These are phyloP conservation scores for Mus pahari DNA, from an alignment of 2,113 vertebrate genomes.

Conservation along the genomic window DNA sequence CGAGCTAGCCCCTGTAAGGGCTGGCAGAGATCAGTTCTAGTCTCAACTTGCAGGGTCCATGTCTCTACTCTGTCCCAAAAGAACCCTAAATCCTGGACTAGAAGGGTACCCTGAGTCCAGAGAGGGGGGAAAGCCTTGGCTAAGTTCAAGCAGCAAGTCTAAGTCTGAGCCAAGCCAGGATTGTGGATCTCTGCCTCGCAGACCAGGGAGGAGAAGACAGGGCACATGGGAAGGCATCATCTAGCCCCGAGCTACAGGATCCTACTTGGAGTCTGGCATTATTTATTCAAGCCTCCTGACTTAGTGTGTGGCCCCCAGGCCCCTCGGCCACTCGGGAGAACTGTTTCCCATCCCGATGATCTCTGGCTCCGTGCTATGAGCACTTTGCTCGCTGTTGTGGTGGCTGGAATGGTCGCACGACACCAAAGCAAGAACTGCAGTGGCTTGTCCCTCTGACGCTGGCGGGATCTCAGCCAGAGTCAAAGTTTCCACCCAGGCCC, in stretches of 20 bases:
- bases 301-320: neutral
- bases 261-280: neutral
- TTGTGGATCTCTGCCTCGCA: neutral
- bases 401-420: neutral
- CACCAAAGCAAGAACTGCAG: conserved; percentile 29
- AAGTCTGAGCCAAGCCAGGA: neutral
- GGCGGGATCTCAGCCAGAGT: conserved; percentile 47
- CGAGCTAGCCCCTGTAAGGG: neutral
- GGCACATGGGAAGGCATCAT: neutral
- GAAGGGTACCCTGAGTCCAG: neutral
- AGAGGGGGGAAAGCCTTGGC: neutral
- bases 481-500: conserved; percentile 77
- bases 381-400: neutral
- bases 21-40: neutral
- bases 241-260: neutral
- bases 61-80: neutral
- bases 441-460: neutral
- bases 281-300: neutral
- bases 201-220: neutral
- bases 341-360: neutral
- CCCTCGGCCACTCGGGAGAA: neutral
- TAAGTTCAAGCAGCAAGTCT: neutral
- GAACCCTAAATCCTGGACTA: neutral
- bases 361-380: neutral
- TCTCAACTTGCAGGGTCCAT: neutral